These are phyloP conservation scores for Drosophila acutilabella DNA, from an alignment of 2,888 invertebrate genomes.

Conservation along the genomic window DNA sequence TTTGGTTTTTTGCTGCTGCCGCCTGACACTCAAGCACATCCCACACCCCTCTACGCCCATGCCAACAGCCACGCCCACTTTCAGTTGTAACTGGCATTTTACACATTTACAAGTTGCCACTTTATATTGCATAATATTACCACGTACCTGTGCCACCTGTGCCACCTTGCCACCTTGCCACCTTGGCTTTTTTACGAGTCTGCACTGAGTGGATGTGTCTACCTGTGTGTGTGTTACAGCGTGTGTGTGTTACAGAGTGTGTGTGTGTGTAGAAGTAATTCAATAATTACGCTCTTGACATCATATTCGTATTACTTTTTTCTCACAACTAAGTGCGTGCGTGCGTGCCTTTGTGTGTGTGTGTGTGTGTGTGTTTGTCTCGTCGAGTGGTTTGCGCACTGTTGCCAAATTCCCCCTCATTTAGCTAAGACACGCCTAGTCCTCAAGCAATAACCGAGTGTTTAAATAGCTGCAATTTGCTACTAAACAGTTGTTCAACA, in stretches of 20 bases:
- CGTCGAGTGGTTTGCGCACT: slow-evolving; percentile 33
- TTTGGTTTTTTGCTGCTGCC: slow-evolving; percentile 52
- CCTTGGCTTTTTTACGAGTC: slow-evolving; percentile 56
- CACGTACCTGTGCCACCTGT: slow-evolving; percentile 72
- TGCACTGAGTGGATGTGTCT: slow-evolving; percentile 33
- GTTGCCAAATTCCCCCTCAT: slow-evolving; percentile 54
- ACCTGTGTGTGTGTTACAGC: slow-evolving; percentile 12
- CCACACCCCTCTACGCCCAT: not conserved
- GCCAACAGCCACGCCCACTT: slow-evolving; percentile 15
- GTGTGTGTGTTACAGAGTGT: slow-evolving; percentile 13
- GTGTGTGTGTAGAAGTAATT: slow-evolving; percentile 58
- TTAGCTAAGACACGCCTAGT: slow-evolving; percentile 41
- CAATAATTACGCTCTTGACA: slow-evolving; percentile 79
- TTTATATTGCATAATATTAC: slow-evolving; percentile 80
- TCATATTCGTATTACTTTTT: slow-evolving; percentile 72
- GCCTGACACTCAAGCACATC: slow-evolving; percentile 21
- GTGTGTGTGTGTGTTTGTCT: slow-evolving; percentile 16
- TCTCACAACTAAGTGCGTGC: slow-evolving; percentile 23
- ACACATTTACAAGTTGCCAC: slow-evolving; percentile 81
- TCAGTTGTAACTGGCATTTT: slow-evolving; percentile 73
- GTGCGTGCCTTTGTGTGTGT: slow-evolving; percentile 1
- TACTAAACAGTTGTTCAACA: slow-evolving; percentile 4
- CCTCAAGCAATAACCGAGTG: not conserved
- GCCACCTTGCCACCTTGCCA: slow-evolving; percentile 59
- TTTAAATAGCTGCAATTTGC: slow-evolving; percentile 4